These are phyloP conservation scores for Euzetes globulus DNA, from an alignment of 2,888 invertebrate genomes.

Conservation along the genomic window DNA sequence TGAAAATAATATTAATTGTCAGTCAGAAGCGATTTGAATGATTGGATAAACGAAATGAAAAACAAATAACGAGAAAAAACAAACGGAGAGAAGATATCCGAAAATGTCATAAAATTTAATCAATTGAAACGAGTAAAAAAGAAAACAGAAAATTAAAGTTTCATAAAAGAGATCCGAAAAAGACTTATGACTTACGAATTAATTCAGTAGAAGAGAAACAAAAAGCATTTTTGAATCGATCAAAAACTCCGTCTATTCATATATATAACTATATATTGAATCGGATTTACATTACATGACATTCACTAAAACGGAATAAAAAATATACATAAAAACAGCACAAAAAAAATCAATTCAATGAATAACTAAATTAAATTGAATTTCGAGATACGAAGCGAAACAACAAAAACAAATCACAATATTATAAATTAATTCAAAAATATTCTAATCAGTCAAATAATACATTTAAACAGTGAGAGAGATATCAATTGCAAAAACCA, in stretches of 20 bases:
- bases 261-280: background rate
- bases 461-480: too few relatives aligned
- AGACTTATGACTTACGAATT: background rate
- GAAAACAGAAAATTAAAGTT: background rate
- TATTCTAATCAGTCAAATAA: background rate
- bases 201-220: background rate
- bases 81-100: too few relatives aligned
- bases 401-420: background rate
- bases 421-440: constrained; percentile 1
- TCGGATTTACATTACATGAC: constrained; percentile 14
- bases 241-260: background rate
- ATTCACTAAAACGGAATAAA: background rate
- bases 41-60: background rate
- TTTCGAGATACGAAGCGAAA: background rate
- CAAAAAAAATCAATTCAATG: background rate
- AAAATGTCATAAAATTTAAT: too few relatives aligned
- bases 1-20: background rate
- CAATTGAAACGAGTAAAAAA: too few relatives aligned
- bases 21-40: background rate
- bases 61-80: background rate
- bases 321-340: background rate
- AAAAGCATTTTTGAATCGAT: background rate
- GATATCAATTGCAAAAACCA: too few relatives aligned
- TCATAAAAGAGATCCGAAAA: background rate
- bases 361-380: constrained; percentile 13